Base-by-base conservation (phyloP, 2,888 invertebrate species). In the Kryphioiulus occultus region DNA sequence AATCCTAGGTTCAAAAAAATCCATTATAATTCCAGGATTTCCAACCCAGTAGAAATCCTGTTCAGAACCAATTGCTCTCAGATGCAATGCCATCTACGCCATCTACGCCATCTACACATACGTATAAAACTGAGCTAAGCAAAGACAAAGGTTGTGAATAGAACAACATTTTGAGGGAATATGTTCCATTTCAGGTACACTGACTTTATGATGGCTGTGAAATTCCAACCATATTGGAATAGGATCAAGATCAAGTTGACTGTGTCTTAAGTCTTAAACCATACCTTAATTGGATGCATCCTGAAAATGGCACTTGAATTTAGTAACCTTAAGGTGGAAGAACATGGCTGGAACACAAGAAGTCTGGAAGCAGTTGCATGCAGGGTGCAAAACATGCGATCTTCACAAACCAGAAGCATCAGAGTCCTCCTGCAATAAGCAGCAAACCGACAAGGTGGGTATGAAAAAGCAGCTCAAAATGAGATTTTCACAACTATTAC, bases 391-490 rank as follows among this genome's bases (percentile, higher is more conserved):
- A 78, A 17, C 78, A 78, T 78, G 78, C 78, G 78, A 78, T 78
- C 78, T 32, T 78, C 78, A 78, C 26, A 30, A 30, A 78, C 30
- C 78, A 30, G 78, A 78, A 78, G 78, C 17, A 30, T 78, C 78
- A 32, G 78, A 78, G 30, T 78, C 30, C 30, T 30, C 78, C 78
- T 78, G 78, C 78, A 78, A 78, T 26, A 78, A 78, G 78, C 78
- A 78, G 30, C 30, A 78, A 30, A 30, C 17, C 78, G 26, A 78
- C 78, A 78, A 30, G 78, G 78, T 78, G 78, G 78, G 30, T 78
- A 4, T 44, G 0, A 78, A 53, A 68, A 78, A 30, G 26, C 30
- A 78, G 26, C 26, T 78, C 15, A 78, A 30, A 30, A 78, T 78
- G 30, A 78, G 30, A 78, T 32, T 26, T 7, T 9, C 26, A 22